phyloP scores from a whole-genome alignment of 2,888 invertebrate species.

The Pterostichus niger region DNA sequence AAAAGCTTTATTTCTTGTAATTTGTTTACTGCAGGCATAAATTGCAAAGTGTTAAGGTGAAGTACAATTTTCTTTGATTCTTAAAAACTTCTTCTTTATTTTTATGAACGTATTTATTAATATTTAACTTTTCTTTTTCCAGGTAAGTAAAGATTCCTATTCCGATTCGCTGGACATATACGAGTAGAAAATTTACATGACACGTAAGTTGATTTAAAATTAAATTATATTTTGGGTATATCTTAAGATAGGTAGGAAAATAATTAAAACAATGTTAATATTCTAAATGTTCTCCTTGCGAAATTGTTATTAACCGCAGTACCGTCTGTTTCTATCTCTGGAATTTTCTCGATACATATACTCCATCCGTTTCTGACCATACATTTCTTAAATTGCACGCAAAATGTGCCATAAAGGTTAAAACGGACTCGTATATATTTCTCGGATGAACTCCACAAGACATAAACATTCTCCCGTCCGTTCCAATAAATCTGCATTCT shows the following conservation, averaged over 20 bases:
- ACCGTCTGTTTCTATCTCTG: constrained; percentile 4
- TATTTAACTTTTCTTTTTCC: constrained; percentile 31
- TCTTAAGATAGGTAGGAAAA: neutral
- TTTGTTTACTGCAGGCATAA: neutral
- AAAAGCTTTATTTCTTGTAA: neutral
- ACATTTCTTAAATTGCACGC: constrained; percentile 34
- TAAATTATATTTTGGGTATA: neutral
- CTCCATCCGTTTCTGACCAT: neutral
- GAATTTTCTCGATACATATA: constrained; percentile 22
- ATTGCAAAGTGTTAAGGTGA: constrained; percentile 17
- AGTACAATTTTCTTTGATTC: constrained; percentile 8
- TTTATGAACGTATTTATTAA: neutral
- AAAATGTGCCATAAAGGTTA: constrained; percentile 41
- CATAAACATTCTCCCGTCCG: constrained; percentile 17
- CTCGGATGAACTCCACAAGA: constrained; percentile 31
- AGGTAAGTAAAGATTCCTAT: constrained; percentile 10
- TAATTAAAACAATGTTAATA: too few species aligned
- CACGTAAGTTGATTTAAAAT: constrained; percentile 29
- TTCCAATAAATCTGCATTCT: constrained; percentile 49
- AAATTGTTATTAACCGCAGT: too few species aligned
- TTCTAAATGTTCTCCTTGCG: too few species aligned
- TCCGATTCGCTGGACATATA: neutral
- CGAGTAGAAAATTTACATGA: neutral
- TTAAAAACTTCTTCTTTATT: neutral
- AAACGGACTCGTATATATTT: constrained; percentile 34